These are phyloP conservation scores for Hylaeus anthracinus DNA, from an alignment of 1,140 invertebrate genomes.

Conservation along the genomic window DNA sequence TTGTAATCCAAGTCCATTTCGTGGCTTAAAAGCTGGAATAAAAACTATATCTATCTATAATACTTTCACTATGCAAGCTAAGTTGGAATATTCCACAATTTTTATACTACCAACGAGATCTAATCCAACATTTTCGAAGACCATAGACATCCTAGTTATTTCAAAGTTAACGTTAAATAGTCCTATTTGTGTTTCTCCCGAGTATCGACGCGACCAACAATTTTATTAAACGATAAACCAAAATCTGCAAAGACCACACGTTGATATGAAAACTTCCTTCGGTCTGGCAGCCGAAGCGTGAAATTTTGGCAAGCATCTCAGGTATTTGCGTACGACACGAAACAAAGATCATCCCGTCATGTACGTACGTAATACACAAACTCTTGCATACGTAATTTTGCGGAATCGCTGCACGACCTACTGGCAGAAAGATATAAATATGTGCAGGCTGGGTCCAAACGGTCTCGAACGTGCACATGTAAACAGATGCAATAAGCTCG, in stretches of 20 bases:
- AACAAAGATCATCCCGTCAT: slow-evolving; percentile 27
- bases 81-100: no score
- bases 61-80: no score
- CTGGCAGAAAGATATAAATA: slow-evolving; percentile 7
- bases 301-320: slow-evolving; percentile 14
- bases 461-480: slow-evolving; percentile 1
- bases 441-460: background rate
- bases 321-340: slow-evolving; percentile 33
- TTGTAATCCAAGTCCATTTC: no score
- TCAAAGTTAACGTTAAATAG: no score
- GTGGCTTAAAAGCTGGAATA: no score
- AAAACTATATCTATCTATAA: no score
- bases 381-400: slow-evolving; percentile 4
- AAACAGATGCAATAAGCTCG: background rate
- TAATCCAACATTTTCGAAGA: no score
- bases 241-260: background rate
- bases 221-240: background rate
- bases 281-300: background rate
- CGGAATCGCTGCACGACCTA: background rate
- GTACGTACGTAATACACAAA: background rate
- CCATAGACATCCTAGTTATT: no score
- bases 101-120: no score
- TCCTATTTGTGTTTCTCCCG: no score
- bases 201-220: background rate
- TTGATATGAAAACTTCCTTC: slow-evolving; percentile 12